Percentiles rank a stretch among this genome's conserved stretches.
Evolutionary conservation across 2,797 vertebrate genomes (phyloP).

Genomic region (Graptemys geographica): DNA sequence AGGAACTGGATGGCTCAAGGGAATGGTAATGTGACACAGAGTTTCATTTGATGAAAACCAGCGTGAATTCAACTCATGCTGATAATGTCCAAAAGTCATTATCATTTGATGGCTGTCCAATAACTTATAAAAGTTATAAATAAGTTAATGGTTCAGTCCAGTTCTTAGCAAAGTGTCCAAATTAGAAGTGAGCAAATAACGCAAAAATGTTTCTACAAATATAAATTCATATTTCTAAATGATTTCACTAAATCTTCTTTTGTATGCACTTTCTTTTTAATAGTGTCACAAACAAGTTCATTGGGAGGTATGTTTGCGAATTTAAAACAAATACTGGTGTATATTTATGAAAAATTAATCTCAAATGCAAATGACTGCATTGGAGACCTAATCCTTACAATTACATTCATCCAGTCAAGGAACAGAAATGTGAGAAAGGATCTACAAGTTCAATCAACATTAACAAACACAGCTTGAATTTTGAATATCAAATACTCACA

Average conservation of each 20-base stretch:
- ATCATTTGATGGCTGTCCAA: slow-evolving; percentile 59
- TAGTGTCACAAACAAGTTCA: slow-evolving; percentile 43
- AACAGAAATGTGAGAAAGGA: background rate
- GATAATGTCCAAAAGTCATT: slow-evolving; percentile 73
- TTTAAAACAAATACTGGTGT: slow-evolving; percentile 28
- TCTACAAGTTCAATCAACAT: background rate
- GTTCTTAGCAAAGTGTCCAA: slow-evolving; percentile 34
- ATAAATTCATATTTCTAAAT: background rate
- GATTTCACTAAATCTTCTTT: background rate
- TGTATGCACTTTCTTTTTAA: slow-evolving; percentile 35
- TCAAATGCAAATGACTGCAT: slow-evolving; percentile 12
- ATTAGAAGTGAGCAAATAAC: slow-evolving; percentile 57
- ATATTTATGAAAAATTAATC: slow-evolving; percentile 19
- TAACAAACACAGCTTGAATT: background rate
- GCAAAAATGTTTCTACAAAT: slow-evolving; percentile 23
- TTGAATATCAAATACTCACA: background rate
- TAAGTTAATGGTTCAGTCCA: slow-evolving; percentile 63
- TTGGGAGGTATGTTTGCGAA: background rate
- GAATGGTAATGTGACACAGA: slow-evolving; percentile 68
- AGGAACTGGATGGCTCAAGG: slow-evolving; percentile 74
- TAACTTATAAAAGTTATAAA: slow-evolving; percentile 66
- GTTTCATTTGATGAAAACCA: slow-evolving; percentile 77
- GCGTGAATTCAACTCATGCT: slow-evolving; percentile 68
- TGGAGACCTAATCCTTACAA: background rate
- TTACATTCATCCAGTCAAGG: slow-evolving; percentile 13